Base-by-base conservation (phyloP, 2,888 invertebrate species). In the Harpagoxenus sublaevis region DNA sequence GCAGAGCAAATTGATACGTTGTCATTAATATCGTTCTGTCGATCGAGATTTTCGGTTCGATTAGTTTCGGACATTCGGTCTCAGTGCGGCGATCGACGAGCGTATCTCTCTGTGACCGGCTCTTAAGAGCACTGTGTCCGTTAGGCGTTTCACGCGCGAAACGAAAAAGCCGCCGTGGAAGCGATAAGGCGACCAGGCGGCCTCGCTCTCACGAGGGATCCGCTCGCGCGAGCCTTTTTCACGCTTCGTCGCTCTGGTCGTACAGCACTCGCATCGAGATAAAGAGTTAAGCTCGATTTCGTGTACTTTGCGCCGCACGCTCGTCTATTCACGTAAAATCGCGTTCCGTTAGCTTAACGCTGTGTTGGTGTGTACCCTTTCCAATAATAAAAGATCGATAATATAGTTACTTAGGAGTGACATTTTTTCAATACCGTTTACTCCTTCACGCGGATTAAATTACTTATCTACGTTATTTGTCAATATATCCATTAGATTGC, bases 221-320 rank as follows among this genome's bases (percentile, higher is more conserved):
- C 90, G 87, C 74, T 83, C 89, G 89, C 86, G 86, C 88, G 77
- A 84, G 84, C 87, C 91, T 92, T 93, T 92, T 93, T 93, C 92
- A 93, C 91, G 93, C 93, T 91, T 77, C 84, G 90, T 88, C 89
- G 91, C 84, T 86, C 86, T 86, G 84, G 86, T 85, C 88, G 86
- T 88, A 89, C 87, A 87, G 84, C 87, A 85, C 88, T 87, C 84
- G 88, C 87, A 86, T 89, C 83, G 87, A 91, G 90, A 92, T 92
- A 92, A 92, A 91, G 91, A 90, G 90, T 90, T 90, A 86, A 90
- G 90, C 86, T 84, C 79, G 87, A 51, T 88, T 89, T 89, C 87
- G 85, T 87, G 85, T 89, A 89, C 89, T 86, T 88, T 84, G 87
- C 84, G 60, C 42, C 28, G 39, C 23, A 28, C 39, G 28, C 39